Conservation (phyloP, 2,888 invertebrate species). For the Argyresthia albistria region DNA sequence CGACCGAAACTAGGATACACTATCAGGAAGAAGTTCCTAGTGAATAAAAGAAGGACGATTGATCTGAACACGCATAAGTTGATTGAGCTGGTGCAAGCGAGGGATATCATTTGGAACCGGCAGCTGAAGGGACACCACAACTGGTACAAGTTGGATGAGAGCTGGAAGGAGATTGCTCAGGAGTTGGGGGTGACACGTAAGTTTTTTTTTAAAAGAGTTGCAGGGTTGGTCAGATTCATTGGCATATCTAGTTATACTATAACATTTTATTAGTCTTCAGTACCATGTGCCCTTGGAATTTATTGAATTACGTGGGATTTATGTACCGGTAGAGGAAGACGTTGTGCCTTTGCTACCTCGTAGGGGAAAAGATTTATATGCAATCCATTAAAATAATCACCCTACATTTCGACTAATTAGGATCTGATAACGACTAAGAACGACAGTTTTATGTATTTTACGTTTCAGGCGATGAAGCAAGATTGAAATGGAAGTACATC, state of each 20-base stretch:
- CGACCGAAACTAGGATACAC: constrained; percentile 58
- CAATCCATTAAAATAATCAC: no score
- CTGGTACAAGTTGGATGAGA: constrained; percentile 62
- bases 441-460: no score
- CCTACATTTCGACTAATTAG: no score
- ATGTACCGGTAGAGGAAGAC: no score
- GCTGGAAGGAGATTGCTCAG: constrained; percentile 60
- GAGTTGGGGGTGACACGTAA: constrained; percentile 57
- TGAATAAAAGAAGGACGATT: constrained; percentile 55
- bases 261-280: no score
- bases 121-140: constrained; percentile 61
- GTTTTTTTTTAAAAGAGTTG: constrained; percentile 16
- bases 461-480: constrained; percentile 55
- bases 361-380: no score
- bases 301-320: no score
- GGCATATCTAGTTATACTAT: no score
- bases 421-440: no score
- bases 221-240: no score
- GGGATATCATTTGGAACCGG: constrained; percentile 60
- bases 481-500: constrained; percentile 62
- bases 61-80: constrained; percentile 58
- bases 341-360: no score
- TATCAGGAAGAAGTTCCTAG: constrained; percentile 54
- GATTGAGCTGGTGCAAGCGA: constrained; percentile 46
- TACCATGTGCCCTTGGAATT: no score